These are phyloP conservation scores for Chrosomus eos DNA, from an alignment of 2,797 vertebrate genomes.

Conservation along the genomic window DNA sequence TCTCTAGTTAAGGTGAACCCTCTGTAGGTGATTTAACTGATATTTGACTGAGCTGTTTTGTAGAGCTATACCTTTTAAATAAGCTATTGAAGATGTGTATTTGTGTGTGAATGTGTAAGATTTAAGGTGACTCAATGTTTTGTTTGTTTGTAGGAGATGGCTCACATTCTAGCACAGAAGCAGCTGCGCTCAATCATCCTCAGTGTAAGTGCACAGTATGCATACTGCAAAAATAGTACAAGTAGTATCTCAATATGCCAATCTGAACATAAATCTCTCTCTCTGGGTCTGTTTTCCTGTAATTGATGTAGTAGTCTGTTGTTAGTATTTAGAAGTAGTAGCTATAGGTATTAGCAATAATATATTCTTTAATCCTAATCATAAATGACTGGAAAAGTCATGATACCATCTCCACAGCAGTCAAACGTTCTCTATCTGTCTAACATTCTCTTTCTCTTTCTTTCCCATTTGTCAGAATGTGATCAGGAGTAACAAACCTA, in stretches of 20 bases:
- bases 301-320: neutral
- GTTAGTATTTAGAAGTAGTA: neutral
- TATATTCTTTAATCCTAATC: neutral
- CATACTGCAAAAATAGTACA: neutral
- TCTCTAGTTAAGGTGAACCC: conserved; percentile 63
- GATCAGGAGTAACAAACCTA: conserved; percentile 88
- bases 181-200: conserved; percentile 96
- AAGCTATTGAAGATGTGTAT: neutral
- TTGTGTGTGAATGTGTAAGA: conserved; percentile 8
- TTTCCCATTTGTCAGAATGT: conserved; percentile 74
- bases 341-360: neutral
- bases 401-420: neutral
- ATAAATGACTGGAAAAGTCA: neutral
- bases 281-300: neutral
- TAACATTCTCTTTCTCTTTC: conserved; percentile 33
- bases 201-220: conserved; percentile 81
- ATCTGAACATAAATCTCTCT: neutral
- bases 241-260: neutral
- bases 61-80: conserved; percentile 15
- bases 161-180: conserved; percentile 96
- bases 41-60: conserved; percentile 10
- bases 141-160: conserved; percentile 88
- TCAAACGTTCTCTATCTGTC: neutral
- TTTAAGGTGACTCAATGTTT: conserved; percentile 21
- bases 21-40: conserved; percentile 18